These are phyloP conservation scores for Mirounga angustirostris DNA, from an alignment of 2,113 vertebrate species.

Conservation along the genomic window DNA sequence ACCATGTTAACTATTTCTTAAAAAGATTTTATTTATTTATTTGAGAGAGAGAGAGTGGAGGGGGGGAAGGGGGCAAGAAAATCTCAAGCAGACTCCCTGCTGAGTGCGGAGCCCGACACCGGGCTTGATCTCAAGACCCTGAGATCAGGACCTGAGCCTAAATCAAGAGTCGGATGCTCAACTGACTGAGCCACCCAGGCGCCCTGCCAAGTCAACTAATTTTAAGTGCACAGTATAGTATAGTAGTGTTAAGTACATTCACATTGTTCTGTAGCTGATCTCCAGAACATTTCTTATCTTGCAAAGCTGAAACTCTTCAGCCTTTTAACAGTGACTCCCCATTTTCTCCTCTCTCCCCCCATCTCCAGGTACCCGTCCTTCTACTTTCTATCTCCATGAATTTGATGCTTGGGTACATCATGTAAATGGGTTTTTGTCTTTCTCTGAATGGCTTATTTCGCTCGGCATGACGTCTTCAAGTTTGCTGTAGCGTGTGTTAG, in stretches of 20 bases:
- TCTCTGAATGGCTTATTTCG: background rate
- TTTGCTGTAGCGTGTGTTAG: background rate
- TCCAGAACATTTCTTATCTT: background rate
- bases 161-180: background rate
- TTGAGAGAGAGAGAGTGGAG: background rate
- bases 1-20: background rate
- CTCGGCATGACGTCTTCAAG: background rate
- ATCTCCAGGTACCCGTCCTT: background rate
- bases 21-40: background rate
- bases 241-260: background rate
- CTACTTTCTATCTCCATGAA: background rate
- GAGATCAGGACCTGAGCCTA: background rate
- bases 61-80: background rate
- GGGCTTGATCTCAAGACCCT: background rate
- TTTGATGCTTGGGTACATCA: background rate
- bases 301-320: background rate
- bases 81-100: background rate
- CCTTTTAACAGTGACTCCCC: background rate
- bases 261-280: background rate
- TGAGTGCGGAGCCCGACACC: rapidly evolving
- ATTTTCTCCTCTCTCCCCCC: background rate
- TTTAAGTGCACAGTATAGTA: background rate
- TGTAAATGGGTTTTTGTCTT: background rate
- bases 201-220: background rate
- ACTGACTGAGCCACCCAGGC: background rate